These are phyloP conservation scores for Ctenicera cuprea DNA, from an alignment of 2,888 invertebrate species.

Conservation along the genomic window DNA sequence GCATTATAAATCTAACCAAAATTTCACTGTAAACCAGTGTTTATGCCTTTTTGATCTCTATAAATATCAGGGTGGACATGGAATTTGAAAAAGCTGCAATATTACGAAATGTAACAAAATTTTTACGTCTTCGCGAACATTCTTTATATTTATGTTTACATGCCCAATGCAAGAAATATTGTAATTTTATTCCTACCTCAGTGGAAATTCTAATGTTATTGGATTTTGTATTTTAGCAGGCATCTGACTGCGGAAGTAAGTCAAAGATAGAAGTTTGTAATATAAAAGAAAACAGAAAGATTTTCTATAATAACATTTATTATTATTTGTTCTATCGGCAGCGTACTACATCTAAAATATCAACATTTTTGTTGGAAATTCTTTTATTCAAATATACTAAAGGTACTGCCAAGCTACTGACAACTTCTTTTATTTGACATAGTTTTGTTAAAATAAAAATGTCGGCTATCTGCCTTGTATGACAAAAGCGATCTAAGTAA, in stretches of 20 bases:
- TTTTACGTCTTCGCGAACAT: slow-evolving; percentile 26
- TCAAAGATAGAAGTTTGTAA: slow-evolving; percentile 6
- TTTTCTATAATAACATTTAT: too few relatives aligned
- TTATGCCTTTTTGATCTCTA: not conserved
- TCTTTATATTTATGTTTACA: slow-evolving; percentile 28
- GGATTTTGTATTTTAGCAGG: slow-evolving; percentile 33
- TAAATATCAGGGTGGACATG: slow-evolving; percentile 12
- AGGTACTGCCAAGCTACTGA: too few relatives aligned
- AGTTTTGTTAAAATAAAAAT: too few relatives aligned
- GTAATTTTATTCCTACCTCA: slow-evolving; percentile 43
- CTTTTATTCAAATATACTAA: too few relatives aligned
- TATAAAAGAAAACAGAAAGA: not conserved
- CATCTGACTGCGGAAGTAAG: slow-evolving; percentile 1
- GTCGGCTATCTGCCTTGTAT: too few relatives aligned
- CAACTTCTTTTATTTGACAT: too few relatives aligned
- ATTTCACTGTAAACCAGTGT: not conserved
- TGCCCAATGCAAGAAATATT: slow-evolving; percentile 41
- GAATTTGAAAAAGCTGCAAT: slow-evolving; percentile 14
- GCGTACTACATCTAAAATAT: too few relatives aligned
- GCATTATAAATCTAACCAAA: not conserved
- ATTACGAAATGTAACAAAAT: slow-evolving; percentile 27
- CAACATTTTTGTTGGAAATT: too few relatives aligned
- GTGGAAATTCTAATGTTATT: slow-evolving; percentile 26
- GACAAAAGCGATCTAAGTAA: too few relatives aligned
- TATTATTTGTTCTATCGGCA: too few relatives aligned